Evolutionary conservation across 2,888 invertebrate species (phyloP).

Genomic region (Drosophila atripex): DNA sequence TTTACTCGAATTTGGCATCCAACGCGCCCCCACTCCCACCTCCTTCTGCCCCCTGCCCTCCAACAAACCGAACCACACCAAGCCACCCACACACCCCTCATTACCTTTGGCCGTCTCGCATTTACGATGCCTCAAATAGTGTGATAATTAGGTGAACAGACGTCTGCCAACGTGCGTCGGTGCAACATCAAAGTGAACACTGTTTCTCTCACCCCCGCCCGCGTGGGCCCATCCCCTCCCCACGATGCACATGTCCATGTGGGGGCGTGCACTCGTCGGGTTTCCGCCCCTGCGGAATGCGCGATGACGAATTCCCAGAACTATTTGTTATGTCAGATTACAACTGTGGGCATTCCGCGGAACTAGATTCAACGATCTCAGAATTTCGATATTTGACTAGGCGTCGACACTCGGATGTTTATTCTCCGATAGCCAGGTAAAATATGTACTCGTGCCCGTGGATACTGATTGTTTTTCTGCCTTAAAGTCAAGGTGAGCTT

Average conservation of each 20-base stretch:
- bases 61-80: conserved; percentile 10
- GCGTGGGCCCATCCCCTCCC: neutral
- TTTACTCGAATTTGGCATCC: conserved; percentile 47
- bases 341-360: conserved; percentile 50
- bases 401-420: conserved; percentile 42
- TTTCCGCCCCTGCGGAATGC: conserved; percentile 33
- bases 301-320: conserved; percentile 61
- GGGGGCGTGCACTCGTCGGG: conserved; percentile 26
- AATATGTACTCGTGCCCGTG: neutral
- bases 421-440: neutral
- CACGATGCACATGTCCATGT: conserved; percentile 1
- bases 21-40: neutral
- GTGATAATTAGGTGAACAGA: conserved; percentile 78
- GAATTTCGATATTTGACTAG: conserved; percentile 23
- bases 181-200: conserved; percentile 60
- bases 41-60: neutral
- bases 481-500: neutral
- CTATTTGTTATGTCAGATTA: conserved; percentile 50
- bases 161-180: conserved; percentile 64
- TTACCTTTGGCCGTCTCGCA: conserved; percentile 32
- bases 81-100: conserved; percentile 13
- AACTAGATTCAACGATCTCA: conserved; percentile 19
- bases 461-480: neutral
- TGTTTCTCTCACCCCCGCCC: neutral
- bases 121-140: conserved; percentile 76